These are phyloP conservation scores for Brachionichthys hirsutus DNA, from an alignment of 2,113 vertebrate species.

Conservation along the genomic window DNA sequence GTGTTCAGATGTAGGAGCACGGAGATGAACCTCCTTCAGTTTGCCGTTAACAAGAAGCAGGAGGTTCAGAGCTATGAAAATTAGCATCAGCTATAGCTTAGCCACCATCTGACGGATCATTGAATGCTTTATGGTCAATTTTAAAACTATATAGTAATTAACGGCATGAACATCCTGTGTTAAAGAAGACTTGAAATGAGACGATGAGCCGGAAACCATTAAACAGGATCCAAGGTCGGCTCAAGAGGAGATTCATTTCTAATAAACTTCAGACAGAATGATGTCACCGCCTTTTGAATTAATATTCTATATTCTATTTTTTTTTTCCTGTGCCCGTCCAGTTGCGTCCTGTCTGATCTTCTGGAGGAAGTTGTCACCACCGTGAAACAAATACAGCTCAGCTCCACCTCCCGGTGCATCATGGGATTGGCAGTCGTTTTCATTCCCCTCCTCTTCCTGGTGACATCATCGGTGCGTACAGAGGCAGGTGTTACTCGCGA, in stretches of 20 bases:
- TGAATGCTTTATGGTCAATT: too few species aligned
- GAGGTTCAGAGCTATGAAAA: conserved; percentile 7
- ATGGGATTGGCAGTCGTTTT: conserved; percentile 49
- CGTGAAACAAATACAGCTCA: background rate
- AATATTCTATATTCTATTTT: too few species aligned
- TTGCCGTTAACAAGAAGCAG: conserved; percentile 19
- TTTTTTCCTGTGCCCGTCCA: conserved; percentile 13
- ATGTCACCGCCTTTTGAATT: too few species aligned
- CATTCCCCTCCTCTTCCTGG: conserved; percentile 19
- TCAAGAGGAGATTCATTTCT: too few species aligned
- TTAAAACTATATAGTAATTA: too few species aligned
- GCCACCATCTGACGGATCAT: too few species aligned
- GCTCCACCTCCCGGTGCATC: conserved; percentile 24
- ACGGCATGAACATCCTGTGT: too few species aligned
- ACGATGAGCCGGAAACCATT: too few species aligned
- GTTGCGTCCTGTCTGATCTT: conserved; percentile 9
- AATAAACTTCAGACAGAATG: too few species aligned
- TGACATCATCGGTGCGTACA: conserved; percentile 34
- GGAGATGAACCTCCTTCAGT: conserved; percentile 4
- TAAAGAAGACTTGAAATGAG: too few species aligned
- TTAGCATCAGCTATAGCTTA: too few species aligned
- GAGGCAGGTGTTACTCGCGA: conserved; percentile 21
- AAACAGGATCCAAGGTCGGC: too few species aligned
- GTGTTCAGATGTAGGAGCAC: conserved; percentile 19
- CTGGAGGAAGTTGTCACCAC: background rate